phyloP scores from a whole-genome alignment of 2,888 invertebrate species.

The Tanytarsus gracilentus region DNA sequence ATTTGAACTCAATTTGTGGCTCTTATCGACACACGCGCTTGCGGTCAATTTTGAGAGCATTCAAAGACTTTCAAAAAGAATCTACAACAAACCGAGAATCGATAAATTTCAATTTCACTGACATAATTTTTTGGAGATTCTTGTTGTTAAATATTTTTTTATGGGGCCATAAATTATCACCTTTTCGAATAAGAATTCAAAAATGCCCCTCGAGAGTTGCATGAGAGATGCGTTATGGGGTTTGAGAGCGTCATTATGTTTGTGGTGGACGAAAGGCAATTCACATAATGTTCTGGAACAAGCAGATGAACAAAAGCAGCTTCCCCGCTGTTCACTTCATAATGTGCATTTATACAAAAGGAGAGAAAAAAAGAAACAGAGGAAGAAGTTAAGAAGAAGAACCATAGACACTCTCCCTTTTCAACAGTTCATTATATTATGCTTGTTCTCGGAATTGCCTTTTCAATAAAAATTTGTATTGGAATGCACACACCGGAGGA shows the following conservation, averaged over 20 bases:
- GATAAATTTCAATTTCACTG: slow-evolving; percentile 28
- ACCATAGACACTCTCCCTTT: neutral
- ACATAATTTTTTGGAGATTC: slow-evolving; percentile 14
- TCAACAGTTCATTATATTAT: slow-evolving; percentile 26
- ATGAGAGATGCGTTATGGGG: too few relatives aligned
- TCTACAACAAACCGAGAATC: neutral
- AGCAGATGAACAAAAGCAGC: too few relatives aligned
- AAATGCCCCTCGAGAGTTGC: too few relatives aligned
- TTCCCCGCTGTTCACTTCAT: too few relatives aligned
- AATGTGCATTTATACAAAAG: too few relatives aligned
- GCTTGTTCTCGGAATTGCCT: slow-evolving; percentile 20
- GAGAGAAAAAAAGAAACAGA: too few relatives aligned
- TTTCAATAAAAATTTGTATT: slow-evolving; percentile 4
- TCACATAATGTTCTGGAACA: too few relatives aligned
- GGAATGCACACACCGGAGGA: neutral
- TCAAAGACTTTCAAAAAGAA: neutral
- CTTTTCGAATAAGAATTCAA: slow-evolving; percentile 2
- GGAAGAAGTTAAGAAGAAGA: too few relatives aligned
- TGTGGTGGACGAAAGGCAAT: too few relatives aligned
- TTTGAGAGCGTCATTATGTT: too few relatives aligned
- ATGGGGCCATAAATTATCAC: slow-evolving; percentile 27
- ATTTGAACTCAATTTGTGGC: neutral
- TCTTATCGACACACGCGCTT: slow-evolving; percentile 2
- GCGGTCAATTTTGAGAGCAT: slow-evolving; percentile 9
- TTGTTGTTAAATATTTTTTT: slow-evolving; percentile 14